Conservation (phyloP, 2,797 vertebrate genomes). For the Ispidina picta region DNA sequence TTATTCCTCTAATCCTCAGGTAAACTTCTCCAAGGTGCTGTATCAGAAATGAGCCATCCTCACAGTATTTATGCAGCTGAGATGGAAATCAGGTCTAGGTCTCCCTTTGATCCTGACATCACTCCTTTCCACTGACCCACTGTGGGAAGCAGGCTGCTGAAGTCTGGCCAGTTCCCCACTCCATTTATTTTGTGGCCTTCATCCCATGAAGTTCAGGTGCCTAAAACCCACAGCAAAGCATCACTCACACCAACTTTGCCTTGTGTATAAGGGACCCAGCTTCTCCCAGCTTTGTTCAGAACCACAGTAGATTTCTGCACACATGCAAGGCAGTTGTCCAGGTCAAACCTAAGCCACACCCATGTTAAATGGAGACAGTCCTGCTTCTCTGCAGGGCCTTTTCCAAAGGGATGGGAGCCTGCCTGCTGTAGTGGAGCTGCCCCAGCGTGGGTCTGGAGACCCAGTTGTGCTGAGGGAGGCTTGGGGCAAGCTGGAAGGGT, state of each 20-base stretch:
- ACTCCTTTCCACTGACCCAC: neutral
- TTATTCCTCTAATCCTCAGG: neutral
- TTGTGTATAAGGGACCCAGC: fast-evolving
- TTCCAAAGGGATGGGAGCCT: neutral
- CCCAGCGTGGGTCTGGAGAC: neutral
- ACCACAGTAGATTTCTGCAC: fast-evolving
- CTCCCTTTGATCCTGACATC: neutral
- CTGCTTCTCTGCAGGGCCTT: neutral
- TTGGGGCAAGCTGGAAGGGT: neutral
- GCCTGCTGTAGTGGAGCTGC: fast-evolving
- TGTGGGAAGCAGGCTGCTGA: neutral
- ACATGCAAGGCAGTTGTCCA: neutral
- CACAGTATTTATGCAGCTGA: neutral
- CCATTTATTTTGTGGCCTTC: neutral
- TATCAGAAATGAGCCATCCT: fast-evolving
- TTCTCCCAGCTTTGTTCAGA: neutral
- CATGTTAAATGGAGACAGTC: neutral
- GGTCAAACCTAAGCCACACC: neutral
- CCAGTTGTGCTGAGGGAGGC: neutral
- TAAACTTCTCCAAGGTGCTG: neutral
- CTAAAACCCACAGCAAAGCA: neutral
- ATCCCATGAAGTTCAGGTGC: neutral
- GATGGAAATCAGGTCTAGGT: neutral
- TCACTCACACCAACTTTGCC: neutral
- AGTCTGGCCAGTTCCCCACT: neutral